Evolutionary conservation across 2,888 invertebrate species (phyloP), one percentile per base, ranked within the genome.

Genomic region (Nemoura dubitans): DNA sequence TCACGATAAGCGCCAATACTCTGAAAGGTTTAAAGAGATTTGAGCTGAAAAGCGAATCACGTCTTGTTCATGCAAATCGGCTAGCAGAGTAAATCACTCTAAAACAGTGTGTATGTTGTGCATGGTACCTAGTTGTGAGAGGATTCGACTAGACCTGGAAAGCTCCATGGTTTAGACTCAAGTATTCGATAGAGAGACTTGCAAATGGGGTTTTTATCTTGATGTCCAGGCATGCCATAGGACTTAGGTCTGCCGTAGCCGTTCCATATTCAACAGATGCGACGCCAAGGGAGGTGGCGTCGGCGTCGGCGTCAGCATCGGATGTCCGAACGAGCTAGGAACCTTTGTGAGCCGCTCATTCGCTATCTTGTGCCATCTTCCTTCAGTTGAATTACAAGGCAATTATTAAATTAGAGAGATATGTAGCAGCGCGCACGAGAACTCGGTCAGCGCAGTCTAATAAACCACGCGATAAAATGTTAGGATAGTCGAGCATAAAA

Each of bases 191-290:
- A 84, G 84, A 84, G 84, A 84, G 84, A 84, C 59, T 84, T 84
- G 84, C 76, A 84, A 84, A 84, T 76, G 29, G 84, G 76, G 59
- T 84, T 84, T 84, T 84, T 84, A 84, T 84, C 84, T 84, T 43
- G 76, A 84, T 84, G 84, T 84, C 76, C 84, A 29, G 29, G 27
- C 30, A 81, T 30, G 30, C 76, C 84, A 42, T 26, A n/a, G 78
- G 27, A 78, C 27, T 81, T 26, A 36, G 83, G 43, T 26, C 59
- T 29, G n/a, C 27, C 27, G 27, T 84, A 25, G 27, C n/a, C 29
- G 84, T 84, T 84, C 59, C 84, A 84, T 84, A 84, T 84, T 84
- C 84, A 84, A 29, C 84, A 76, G 84, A 25, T 84, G 76, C 76
- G 26, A 59, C 59, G 59, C 59, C 59, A 10, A 59, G 59, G 59